Base-by-base conservation (phyloP, 2,888 invertebrate genomes). In the Apotomis turbidana region DNA sequence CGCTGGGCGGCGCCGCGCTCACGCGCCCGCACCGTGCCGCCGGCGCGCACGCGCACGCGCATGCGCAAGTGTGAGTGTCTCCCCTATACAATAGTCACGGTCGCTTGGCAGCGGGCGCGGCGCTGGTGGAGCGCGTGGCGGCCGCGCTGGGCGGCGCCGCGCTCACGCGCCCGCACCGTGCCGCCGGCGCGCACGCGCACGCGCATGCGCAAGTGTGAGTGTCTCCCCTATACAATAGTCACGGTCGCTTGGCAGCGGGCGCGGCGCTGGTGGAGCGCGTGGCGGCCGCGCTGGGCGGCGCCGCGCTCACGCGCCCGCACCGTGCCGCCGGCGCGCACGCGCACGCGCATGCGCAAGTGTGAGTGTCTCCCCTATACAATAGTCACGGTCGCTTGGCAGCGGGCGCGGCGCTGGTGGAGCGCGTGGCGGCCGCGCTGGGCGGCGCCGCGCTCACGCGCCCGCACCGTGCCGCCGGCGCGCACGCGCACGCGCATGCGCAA, bases 261-360 rank as follows among this genome's bases (percentile, higher is more conserved):
- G 87, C 86, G 69, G 84, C 87, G 78, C 82, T 91, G 75, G 83
- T 90, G 80, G 91, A 91, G 83, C 88, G 91, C 71, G 83, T 85
- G 78, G 85, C 86, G 75, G 85, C 80, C 70, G 87, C 90, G 78
- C 84, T 91, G 76, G 87, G 81, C 9, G 90, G 87, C 76, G 90
- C 91, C 13, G 90, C 91, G 46, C 86, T 88, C 76, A 87, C 90
- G 27, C 86, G 90, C 15, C 90, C 91, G 82, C 91, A 90, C 82
- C 88, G 88, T 78, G 78, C 85, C 70, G 81, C 79, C 57, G 75
- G 78, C 66, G 85, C 84, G 10, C 82, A 82, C 58, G 86, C 87
- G 62, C 84, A 83, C 75, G 89, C 88, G 4, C 89, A 87, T 76
- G 83, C 89, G 63, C 86, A 87, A 71, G 15, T 15, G 15, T 15